phyloP scores from a whole-genome alignment of 92 coral and sea anemone species.

The Phenganax marumi region DNA sequence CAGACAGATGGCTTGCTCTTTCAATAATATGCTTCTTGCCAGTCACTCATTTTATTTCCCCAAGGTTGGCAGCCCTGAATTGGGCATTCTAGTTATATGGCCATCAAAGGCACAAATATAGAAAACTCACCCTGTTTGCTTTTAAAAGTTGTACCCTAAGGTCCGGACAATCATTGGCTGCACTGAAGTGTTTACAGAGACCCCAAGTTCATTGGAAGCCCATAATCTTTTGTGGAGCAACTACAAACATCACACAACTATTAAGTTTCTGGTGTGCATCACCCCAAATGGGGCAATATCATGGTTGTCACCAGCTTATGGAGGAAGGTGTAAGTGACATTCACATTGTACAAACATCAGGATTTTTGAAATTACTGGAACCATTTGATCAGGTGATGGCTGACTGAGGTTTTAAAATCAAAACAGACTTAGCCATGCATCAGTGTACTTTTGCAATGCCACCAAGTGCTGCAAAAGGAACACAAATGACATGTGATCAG shows the following conservation, averaged over 20 bases:
- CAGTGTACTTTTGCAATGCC: constrained; percentile 43
- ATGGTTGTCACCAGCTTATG: constrained; percentile 26
- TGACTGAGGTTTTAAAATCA: constrained; percentile 50
- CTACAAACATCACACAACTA: constrained; percentile 44
- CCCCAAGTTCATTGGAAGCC: constrained; percentile 33
- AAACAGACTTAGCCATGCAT: constrained; percentile 32
- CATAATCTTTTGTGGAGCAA: constrained; percentile 30
- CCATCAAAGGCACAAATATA: background rate
- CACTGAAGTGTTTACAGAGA: constrained; percentile 36
- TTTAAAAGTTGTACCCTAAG: constrained; percentile 1
- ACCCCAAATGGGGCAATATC: constrained; percentile 41
- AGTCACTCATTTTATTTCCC: no score
- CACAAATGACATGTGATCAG: background rate
- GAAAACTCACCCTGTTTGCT: constrained; percentile 23
- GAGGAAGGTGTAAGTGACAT: constrained; percentile 26
- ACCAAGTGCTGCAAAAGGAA: background rate
- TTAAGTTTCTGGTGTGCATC: constrained; percentile 28
- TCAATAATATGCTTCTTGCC: no score
- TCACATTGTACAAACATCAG: constrained; percentile 30
- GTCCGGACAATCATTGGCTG: constrained; percentile 42
- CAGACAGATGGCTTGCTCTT: no score
- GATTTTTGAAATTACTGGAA: constrained; percentile 38
- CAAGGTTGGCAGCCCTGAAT: no score
- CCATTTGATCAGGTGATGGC: constrained; percentile 51
- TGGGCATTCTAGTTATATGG: no score